Evolutionary conservation across 2,888 invertebrate species (phyloP).

Genomic region (Scelioninae gen. 1): DNA sequence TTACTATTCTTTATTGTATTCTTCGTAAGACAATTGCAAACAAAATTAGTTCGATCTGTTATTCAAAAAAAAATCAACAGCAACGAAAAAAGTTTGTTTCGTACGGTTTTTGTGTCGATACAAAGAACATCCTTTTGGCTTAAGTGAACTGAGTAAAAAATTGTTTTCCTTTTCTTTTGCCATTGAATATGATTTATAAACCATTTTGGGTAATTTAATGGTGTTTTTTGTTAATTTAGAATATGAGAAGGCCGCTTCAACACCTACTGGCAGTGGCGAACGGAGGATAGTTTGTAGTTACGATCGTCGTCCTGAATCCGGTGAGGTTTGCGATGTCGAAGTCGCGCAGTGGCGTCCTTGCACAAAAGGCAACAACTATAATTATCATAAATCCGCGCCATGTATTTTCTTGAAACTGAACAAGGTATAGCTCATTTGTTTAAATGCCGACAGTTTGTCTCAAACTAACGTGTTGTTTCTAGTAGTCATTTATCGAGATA

Average conservation of each 20-base stretch:
- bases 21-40: too few species aligned
- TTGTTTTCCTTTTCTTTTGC: conserved; percentile 5
- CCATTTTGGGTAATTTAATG: too few species aligned
- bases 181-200: background rate
- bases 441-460: background rate
- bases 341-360: conserved; percentile 91
- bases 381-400: conserved; percentile 93
- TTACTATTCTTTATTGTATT: too few species aligned
- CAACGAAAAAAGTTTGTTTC: too few species aligned
- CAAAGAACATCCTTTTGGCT: too few species aligned
- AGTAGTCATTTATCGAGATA: too few species aligned
- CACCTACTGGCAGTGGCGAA: conserved; percentile 81
- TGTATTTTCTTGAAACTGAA: conserved; percentile 99
- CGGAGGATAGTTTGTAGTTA: conserved; percentile 88
- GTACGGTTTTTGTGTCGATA: too few species aligned
- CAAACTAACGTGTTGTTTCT: too few species aligned
- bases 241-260: conserved; percentile 79
- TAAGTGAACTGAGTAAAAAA: too few species aligned
- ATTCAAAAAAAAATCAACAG: too few species aligned
- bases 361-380: conserved; percentile 91
- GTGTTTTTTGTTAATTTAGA: conserved; percentile 75
- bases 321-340: conserved; percentile 93
- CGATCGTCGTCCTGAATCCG: conserved; percentile 86
- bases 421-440: conserved; percentile 81
- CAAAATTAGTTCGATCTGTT: too few species aligned